phyloP scores from a whole-genome alignment of 2,113 vertebrate species.

The Saguinus midas region DNA sequence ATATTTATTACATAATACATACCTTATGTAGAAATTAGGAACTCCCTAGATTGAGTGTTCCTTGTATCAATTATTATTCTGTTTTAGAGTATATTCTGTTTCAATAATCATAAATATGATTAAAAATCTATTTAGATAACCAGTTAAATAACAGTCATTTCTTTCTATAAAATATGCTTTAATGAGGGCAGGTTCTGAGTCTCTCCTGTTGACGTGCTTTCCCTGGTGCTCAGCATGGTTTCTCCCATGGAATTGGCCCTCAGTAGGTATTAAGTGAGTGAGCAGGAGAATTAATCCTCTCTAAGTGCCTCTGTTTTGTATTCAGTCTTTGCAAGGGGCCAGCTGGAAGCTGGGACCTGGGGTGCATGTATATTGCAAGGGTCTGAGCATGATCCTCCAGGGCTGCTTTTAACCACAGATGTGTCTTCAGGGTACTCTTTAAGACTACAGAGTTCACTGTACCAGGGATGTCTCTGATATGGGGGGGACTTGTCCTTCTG shows the following conservation, averaged over 20 bases:
- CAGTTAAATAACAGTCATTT: background rate
- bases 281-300: background rate
- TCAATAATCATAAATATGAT: background rate
- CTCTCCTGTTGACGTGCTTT: background rate
- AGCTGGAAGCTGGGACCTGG: background rate
- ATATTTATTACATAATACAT: background rate
- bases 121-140: background rate
- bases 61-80: background rate
- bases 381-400: no score
- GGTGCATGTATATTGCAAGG: background rate
- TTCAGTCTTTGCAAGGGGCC: background rate
- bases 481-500: background rate
- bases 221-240: background rate
- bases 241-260: background rate
- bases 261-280: background rate
- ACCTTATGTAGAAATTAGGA: background rate
- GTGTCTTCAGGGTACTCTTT: background rate
- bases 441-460: rapidly evolving
- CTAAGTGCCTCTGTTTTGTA: rapidly evolving
- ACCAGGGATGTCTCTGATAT: background rate
- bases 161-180: background rate
- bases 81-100: background rate
- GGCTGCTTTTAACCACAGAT: background rate
- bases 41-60: background rate
- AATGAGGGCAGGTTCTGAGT: background rate